phyloP scores from a whole-genome alignment of 2,113 vertebrate species.

The Corvus cornix region DNA sequence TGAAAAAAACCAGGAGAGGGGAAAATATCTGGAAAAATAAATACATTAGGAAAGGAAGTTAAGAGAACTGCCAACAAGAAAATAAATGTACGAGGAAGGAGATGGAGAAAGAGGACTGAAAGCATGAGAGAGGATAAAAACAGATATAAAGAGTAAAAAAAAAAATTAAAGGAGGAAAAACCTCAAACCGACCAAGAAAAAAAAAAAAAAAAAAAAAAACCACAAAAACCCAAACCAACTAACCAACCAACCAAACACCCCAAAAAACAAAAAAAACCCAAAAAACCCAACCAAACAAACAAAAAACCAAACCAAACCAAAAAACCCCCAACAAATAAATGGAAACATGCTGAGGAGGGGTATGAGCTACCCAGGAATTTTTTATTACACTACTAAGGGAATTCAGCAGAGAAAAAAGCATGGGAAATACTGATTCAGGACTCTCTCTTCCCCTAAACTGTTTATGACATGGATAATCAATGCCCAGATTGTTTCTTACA shows the following conservation, averaged over 20 bases:
- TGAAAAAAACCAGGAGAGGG: neutral
- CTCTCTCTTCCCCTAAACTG: neutral
- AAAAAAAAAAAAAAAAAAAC: neutral
- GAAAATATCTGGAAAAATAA: neutral
- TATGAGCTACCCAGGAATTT: neutral
- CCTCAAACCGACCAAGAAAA: too few relatives aligned
- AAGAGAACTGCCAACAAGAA: neutral
- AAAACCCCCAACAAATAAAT: neutral
- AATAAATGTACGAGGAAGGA: neutral
- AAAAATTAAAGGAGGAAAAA: neutral
- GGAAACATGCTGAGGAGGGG: neutral
- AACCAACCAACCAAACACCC: too few relatives aligned
- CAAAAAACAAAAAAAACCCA: too few relatives aligned
- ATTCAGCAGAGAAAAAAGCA: neutral
- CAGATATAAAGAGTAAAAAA: neutral
- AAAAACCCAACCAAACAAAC: neutral
- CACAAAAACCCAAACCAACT: neutral
- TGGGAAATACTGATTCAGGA: neutral
- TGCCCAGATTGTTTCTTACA: neutral
- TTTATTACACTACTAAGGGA: neutral
- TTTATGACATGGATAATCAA: neutral
- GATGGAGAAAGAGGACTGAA: neutral
- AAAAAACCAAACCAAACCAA: too few relatives aligned
- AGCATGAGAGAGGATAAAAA: neutral
- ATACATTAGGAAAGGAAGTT: neutral